phyloP scores from a whole-genome alignment of 2,797 vertebrate species.

The Pitangus sulphuratus region DNA sequence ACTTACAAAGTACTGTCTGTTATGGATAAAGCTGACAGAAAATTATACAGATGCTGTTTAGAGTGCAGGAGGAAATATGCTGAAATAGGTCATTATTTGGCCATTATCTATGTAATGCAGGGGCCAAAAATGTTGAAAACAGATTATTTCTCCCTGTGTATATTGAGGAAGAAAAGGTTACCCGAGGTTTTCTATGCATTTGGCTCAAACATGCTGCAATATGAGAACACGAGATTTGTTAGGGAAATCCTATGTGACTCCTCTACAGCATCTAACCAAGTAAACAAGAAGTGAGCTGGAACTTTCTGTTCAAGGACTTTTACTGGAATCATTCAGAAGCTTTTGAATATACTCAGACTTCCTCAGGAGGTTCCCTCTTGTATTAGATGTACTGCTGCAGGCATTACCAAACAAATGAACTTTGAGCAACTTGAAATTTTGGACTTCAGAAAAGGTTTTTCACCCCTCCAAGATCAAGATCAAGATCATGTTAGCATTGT shows the following conservation, averaged over 20 bases:
- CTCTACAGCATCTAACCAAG: constrained; percentile 50
- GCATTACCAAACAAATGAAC: background rate
- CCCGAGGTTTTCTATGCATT: constrained; percentile 51
- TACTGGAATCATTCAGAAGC: constrained; percentile 49
- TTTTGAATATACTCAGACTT: constrained; percentile 22
- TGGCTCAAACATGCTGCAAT: constrained; percentile 38
- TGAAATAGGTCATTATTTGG: constrained; percentile 49
- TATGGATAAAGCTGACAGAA: background rate
- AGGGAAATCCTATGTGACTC: constrained; percentile 67
- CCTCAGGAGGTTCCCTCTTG: background rate
- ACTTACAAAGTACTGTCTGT: background rate
- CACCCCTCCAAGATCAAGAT: background rate
- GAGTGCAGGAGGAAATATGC: constrained; percentile 9
- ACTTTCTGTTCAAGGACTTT: constrained; percentile 58
- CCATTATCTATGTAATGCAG: background rate
- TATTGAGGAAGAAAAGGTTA: constrained; percentile 52
- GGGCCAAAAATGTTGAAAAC: constrained; percentile 28
- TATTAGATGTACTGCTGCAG: background rate
- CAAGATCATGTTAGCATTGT: background rate
- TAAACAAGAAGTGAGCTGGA: constrained; percentile 66
- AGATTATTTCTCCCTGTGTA: constrained; percentile 1
- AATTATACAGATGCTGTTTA: background rate
- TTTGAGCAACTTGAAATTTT: background rate
- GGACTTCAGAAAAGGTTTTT: background rate
- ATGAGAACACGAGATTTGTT: constrained; percentile 44